These are phyloP conservation scores for Andrena camellia DNA, from an alignment of 2,888 invertebrate genomes.

Conservation along the genomic window DNA sequence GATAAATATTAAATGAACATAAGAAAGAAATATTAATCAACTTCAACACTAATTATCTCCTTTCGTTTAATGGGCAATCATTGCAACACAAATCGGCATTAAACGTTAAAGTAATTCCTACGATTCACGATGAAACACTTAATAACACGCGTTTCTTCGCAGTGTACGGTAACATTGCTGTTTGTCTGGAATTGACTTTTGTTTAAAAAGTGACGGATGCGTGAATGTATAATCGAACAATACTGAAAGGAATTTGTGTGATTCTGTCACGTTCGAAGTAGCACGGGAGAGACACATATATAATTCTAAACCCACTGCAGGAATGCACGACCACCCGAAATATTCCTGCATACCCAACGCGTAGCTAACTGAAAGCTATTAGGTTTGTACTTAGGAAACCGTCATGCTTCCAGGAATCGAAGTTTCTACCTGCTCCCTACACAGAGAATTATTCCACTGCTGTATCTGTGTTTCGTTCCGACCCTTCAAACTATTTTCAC, in stretches of 20 bases:
- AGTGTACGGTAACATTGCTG: background rate
- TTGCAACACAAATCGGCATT: no score
- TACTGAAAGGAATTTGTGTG: background rate
- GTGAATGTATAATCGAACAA: background rate
- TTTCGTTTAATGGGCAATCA: no score
- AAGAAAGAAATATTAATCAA: no score
- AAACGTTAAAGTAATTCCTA: no score
- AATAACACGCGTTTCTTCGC: background rate
- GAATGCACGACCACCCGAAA: constrained; percentile 46
- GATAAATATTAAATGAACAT: no score
- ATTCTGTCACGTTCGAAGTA: background rate
- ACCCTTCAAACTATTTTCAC: constrained; percentile 4
- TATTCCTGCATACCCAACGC: constrained; percentile 29
- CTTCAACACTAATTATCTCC: no score
- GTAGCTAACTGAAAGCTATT: constrained; percentile 36
- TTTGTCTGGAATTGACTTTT: background rate
- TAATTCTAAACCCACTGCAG: constrained; percentile 1
- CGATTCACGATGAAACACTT: constrained; percentile 1
- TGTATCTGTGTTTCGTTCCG: background rate
- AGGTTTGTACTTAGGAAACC: constrained; percentile 34
- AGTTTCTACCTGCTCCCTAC: constrained; percentile 41
- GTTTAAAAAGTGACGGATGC: background rate
- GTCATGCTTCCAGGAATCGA: constrained; percentile 41
- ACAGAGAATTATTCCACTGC: constrained; percentile 12
- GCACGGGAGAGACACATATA: background rate